phyloP scores from a whole-genome alignment of 2,888 invertebrate species.

The Ferrisia virgata region DNA sequence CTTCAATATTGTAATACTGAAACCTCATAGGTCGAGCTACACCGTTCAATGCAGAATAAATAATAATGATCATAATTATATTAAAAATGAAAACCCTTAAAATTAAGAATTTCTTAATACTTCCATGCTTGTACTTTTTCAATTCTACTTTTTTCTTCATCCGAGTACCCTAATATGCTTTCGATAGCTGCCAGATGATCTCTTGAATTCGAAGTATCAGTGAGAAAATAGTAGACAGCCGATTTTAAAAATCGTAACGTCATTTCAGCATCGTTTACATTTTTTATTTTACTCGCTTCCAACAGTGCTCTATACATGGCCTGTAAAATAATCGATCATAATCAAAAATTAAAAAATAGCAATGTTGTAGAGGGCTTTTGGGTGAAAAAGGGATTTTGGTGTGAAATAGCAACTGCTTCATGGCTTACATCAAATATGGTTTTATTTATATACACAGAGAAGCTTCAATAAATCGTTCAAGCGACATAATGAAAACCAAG shows the following conservation, averaged over 20 bases:
- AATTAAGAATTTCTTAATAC: background rate
- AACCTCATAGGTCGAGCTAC: background rate
- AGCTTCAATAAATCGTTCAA: background rate
- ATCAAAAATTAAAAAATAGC: background rate
- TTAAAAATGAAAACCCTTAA: background rate
- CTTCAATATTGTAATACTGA: background rate
- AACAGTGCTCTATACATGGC: constrained; percentile 79
- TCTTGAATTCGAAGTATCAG: constrained; percentile 82
- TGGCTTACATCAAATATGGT: background rate
- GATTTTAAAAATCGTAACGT: constrained; percentile 89
- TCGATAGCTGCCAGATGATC: constrained; percentile 87
- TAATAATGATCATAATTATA: background rate
- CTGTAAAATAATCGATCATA: constrained; percentile 56
- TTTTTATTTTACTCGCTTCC: constrained; percentile 57
- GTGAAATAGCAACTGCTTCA: background rate
- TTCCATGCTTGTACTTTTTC: constrained; percentile 56
- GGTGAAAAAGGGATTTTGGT: background rate
- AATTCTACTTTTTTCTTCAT: constrained; percentile 75
- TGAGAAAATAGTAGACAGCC: constrained; percentile 87
- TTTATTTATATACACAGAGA: background rate
- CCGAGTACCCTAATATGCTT: constrained; percentile 85
- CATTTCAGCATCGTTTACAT: constrained; percentile 81
- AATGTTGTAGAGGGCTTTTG: too few species aligned
- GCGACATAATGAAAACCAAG: background rate
- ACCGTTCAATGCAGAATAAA: background rate